A percentile compares a stretch with the other conserved stretches of the same genome.
These are phyloP conservation scores for Folsomia candida DNA, from an alignment of 2,888 invertebrate genomes.

Conservation along the genomic window DNA sequence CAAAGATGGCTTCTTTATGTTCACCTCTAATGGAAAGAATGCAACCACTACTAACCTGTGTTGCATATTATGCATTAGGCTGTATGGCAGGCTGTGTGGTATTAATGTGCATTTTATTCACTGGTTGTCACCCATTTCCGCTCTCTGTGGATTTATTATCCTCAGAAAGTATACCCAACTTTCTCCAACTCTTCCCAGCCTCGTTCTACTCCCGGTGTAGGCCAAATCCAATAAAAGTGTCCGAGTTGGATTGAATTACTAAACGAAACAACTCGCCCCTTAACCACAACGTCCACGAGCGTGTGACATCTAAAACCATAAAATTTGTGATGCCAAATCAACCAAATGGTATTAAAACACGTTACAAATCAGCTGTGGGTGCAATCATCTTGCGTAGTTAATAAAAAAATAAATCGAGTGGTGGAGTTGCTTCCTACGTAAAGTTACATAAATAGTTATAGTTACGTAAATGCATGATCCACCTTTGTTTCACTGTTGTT, in stretches of 20 bases:
- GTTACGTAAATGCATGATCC: too few species aligned
- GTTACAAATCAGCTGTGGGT: neutral
- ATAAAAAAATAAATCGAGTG: too few species aligned
- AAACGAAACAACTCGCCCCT: neutral
- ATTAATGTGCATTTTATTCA: slow-evolving; percentile 46
- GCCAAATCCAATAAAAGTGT: neutral
- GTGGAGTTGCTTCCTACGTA: too few species aligned
- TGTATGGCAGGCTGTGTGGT: too few species aligned
- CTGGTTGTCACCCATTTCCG: slow-evolving; percentile 44
- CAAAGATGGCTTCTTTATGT: too few species aligned
- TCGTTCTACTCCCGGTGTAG: neutral
- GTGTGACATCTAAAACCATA: too few species aligned
- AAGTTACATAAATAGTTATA: too few species aligned
- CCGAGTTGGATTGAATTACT: neutral
- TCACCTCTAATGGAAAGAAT: too few species aligned
- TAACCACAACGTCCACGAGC: neutral
- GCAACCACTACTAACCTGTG: too few species aligned
- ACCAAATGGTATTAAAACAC: neutral
- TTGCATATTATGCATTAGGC: too few species aligned
- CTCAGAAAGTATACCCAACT: neutral
- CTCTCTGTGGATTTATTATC: slow-evolving; percentile 42
- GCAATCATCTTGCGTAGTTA: too few species aligned
- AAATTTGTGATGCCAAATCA: neutral
- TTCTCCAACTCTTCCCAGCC: neutral
- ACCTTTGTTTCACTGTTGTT: neutral